A percentile compares a stretch with the other conserved stretches of the same genome.
These are phyloP conservation scores for Buteo buteo DNA, from an alignment of 2,113 vertebrate genomes.

Conservation along the genomic window DNA sequence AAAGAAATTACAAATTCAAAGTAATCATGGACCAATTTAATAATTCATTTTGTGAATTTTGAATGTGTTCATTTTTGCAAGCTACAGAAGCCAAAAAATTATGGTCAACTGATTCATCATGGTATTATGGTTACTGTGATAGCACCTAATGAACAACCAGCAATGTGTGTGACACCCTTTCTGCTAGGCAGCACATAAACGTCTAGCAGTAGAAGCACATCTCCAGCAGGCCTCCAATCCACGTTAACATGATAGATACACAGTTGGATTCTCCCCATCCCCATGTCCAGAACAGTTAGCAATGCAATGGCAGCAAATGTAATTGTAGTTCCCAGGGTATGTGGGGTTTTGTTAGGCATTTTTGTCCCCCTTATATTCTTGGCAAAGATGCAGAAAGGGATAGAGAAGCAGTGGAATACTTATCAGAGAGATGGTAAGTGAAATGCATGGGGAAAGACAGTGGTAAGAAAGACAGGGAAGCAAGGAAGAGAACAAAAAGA, in stretches of 20 bases:
- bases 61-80: not conserved
- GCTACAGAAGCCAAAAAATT: not conserved
- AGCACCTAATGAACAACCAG: not conserved
- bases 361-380: not conserved
- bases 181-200: not conserved
- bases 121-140: not conserved
- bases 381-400: not conserved
- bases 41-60: constrained; percentile 29
- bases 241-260: not conserved
- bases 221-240: not conserved
- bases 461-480: not conserved
- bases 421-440: not conserved
- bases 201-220: not conserved
- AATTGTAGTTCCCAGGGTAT: not conserved
- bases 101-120: not conserved
- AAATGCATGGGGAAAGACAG: not conserved
- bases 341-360: not conserved
- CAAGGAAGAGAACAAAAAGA: not conserved
- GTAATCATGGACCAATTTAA: not conserved
- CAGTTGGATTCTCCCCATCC: not conserved
- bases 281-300: not conserved
- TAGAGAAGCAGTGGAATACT: not conserved
- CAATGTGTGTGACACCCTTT: not conserved
- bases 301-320: not conserved
- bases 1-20: constrained; percentile 36